These are phyloP conservation scores for Glaucopsyche alexis DNA, from an alignment of 2,888 invertebrate species.

Conservation along the genomic window DNA sequence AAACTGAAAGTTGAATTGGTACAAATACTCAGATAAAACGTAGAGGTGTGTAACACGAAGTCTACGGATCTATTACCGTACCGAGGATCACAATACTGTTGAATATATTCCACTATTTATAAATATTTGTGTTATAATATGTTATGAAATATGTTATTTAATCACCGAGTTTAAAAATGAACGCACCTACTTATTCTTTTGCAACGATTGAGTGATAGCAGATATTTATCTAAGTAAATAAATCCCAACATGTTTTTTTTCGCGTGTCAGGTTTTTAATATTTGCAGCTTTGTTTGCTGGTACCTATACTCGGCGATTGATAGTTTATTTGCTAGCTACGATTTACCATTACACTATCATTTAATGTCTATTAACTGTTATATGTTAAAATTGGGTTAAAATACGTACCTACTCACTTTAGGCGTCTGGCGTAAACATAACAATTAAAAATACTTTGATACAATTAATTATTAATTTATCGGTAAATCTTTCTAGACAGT, in stretches of 20 bases:
- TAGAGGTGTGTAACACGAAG: slow-evolving; percentile 37
- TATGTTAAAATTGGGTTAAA: background rate
- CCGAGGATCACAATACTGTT: slow-evolving; percentile 10
- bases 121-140: slow-evolving; percentile 15
- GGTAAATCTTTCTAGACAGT: background rate
- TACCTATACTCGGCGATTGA: background rate
- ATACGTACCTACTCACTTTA: too few relatives aligned
- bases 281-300: background rate
- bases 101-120: slow-evolving; percentile 31
- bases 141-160: slow-evolving; percentile 5
- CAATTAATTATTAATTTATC: background rate
- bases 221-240: too few relatives aligned
- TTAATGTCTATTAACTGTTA: background rate
- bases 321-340: background rate
- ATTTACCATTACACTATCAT: slow-evolving; percentile 4
- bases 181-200: background rate
- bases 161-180: background rate
- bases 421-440: background rate
- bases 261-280: too few relatives aligned
- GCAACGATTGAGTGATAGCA: too few relatives aligned
- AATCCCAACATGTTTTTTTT: too few relatives aligned
- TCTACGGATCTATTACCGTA: background rate
- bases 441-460: background rate
- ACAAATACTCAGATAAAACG: slow-evolving; percentile 34
- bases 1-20: background rate